Evolutionary conservation across 2,797 vertebrate species (phyloP), one percentile per base, ranked within the genome.

Genomic region (Cichlasoma orientale): DNA sequence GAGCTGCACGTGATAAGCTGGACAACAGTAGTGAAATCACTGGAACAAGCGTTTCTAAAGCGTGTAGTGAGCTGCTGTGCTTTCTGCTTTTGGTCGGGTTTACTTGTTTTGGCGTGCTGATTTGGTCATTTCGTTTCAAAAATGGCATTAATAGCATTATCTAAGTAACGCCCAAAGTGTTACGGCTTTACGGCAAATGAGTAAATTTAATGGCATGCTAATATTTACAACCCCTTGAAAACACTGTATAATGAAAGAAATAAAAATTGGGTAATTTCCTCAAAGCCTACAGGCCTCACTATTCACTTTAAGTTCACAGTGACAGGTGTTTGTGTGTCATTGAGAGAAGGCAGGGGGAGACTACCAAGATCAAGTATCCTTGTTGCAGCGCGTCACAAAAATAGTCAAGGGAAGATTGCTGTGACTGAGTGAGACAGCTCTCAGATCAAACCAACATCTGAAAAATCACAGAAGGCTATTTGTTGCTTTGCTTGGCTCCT

Each of bases 241-340:
- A 75, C 44, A 57, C 4, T 27, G 36, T 53, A 14, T 61, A 33
- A 69, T 73, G 52, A 71, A 66, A 14, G 14, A 21, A 27, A n/a
- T 16, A 75, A 84, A 74, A 78, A 68, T 38, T 82, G 44, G 10
- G 59, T 80, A 14, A 85, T 78, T 85, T 84, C 77, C 56, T 2
- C 23, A 18, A 78, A 83, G 50, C n/a, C 38, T 44, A 54, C 74
- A 86, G 80, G 86, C 82, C 61, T 84, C 74, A 57, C 33, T 61
- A 19, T 68, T 80, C 76, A 70, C 81, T 85, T 76, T 38, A 85
- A 89, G 88, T 90, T 86, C 75, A 80, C 68, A 80, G 91, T 93
- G 91, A 94, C 94, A 95, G 93, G 92, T 92, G 92, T 87, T 88
- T 90, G 86, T 90, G 78, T 80, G 88, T 80, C 63, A 53, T 63